Percentiles rank a stretch among this genome's conserved stretches.
Evolutionary conservation across 1,140 invertebrate genomes (phyloP).

Genomic region (Grapholita molesta): DNA sequence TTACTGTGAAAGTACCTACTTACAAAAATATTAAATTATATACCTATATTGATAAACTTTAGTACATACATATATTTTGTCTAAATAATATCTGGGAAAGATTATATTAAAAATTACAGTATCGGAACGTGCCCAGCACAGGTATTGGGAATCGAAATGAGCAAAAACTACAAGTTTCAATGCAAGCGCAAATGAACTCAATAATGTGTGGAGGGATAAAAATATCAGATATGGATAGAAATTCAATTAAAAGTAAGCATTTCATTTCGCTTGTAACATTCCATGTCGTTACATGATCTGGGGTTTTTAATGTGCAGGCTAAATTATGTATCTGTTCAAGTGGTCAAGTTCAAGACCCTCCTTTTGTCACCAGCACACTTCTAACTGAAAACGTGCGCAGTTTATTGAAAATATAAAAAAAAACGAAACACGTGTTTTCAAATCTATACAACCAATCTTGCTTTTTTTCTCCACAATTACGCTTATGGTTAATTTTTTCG

Average conservation of each 20-base stretch:
- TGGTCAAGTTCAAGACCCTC: no score
- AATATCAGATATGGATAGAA: slow-evolving; percentile 11
- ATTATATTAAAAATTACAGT: slow-evolving; percentile 3
- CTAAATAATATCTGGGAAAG: not conserved
- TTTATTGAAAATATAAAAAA: no score
- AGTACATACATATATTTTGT: no score
- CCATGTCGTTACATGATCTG: not conserved
- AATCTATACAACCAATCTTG: no score
- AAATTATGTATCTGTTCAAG: not conserved
- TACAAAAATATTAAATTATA: no score
- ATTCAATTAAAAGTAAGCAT: slow-evolving; percentile 12
- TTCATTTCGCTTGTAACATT: not conserved
- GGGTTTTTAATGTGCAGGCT: not conserved
- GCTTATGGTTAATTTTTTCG: no score
- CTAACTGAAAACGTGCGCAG: no score
- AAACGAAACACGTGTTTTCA: no score
- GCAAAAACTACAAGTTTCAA: slow-evolving; percentile 8
- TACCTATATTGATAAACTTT: no score
- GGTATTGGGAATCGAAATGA: slow-evolving; percentile 3
- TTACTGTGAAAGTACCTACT: no score
- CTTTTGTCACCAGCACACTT: no score
- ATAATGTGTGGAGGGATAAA: slow-evolving; percentile 16
- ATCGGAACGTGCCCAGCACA: not conserved
- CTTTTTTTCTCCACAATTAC: no score
- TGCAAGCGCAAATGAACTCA: slow-evolving; percentile 12